Percentiles rank a stretch among this genome's conserved stretches.
Conservation (phyloP, 2,113 vertebrate genomes). For the Lagenorhynchus albirostris region DNA sequence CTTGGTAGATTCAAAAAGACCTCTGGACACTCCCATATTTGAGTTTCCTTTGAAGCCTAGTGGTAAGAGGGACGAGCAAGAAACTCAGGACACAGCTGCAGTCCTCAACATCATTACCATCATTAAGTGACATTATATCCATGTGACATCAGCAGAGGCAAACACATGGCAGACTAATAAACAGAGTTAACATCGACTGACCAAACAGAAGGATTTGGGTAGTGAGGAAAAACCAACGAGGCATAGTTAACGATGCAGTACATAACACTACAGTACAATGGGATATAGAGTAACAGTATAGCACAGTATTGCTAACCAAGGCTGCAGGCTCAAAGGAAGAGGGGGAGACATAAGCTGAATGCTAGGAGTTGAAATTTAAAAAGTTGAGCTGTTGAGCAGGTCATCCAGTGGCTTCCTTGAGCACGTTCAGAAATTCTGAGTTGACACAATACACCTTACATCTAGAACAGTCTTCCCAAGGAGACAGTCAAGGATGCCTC, state of each 20-base stretch:
- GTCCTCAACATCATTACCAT: not conserved
- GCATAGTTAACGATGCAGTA: not conserved
- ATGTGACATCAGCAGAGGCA: not conserved
- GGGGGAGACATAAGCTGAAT: not conserved
- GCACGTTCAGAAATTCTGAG: not conserved
- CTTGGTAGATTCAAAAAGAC: not conserved
- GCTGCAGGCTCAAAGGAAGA: not conserved
- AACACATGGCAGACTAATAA: not conserved
- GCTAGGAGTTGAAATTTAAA: not conserved
- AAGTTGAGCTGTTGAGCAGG: not conserved
- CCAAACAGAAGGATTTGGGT: not conserved
- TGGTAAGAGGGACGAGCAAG: not conserved
- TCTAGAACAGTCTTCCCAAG: not conserved
- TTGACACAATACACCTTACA: not conserved
- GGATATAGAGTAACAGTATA: not conserved
- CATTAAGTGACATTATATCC: not conserved
- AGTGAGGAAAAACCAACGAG: not conserved
- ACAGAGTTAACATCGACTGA: not conserved
- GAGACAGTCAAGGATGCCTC: not conserved
- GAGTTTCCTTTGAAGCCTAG: not conserved
- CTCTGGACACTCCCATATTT: not conserved
- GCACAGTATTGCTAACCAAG: not conserved
- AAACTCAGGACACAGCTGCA: not conserved
- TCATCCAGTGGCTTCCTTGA: not conserved
- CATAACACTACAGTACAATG: not conserved